Conservation (phyloP, 64 coral and sea anemone genomes). For the Porites lutea region DNA sequence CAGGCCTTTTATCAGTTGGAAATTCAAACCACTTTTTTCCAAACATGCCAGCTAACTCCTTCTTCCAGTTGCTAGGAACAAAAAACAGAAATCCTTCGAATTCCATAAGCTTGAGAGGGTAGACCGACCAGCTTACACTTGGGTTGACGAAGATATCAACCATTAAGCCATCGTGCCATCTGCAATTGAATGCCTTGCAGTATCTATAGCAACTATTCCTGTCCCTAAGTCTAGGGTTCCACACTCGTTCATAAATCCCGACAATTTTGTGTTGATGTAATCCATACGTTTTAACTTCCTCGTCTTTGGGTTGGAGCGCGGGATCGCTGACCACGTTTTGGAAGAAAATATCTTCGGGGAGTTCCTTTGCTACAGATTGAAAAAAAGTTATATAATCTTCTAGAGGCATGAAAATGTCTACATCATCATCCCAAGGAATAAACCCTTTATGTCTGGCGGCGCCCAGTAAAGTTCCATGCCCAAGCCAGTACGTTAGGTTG, state of each 20-base stretch:
- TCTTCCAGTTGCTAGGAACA: slow-evolving; percentile 51
- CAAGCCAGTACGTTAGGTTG: slow-evolving; percentile 46
- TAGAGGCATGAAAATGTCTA: slow-evolving; percentile 48
- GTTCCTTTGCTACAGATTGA: neutral
- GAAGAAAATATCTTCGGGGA: slow-evolving; percentile 56
- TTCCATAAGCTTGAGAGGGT: slow-evolving; percentile 34
- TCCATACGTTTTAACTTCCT: too few relatives aligned
- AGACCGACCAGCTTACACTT: neutral
- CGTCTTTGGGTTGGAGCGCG: neutral
- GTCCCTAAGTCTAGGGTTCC: slow-evolving; percentile 60
- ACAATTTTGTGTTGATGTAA: slow-evolving; percentile 4
- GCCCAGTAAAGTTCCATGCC: slow-evolving; percentile 41
- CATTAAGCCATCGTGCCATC: slow-evolving; percentile 63
- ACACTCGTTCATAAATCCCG: slow-evolving; percentile 29
- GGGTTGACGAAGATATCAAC: slow-evolving; percentile 49
- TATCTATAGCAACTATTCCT: slow-evolving; percentile 54
- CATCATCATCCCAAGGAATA: slow-evolving; percentile 57
- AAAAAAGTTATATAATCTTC: slow-evolving; percentile 48
- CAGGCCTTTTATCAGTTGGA: neutral
- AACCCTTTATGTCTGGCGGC: slow-evolving; percentile 60
- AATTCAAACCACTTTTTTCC: slow-evolving; percentile 25
- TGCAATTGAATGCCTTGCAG: slow-evolving; percentile 11
- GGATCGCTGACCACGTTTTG: slow-evolving; percentile 33
- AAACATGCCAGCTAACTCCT: neutral
- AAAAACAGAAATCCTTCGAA: slow-evolving; percentile 61